Percentiles rank a stretch among this genome's conserved stretches.
Evolutionary conservation across 2,888 invertebrate species (phyloP).

Genomic region (Cantharis rufa): DNA sequence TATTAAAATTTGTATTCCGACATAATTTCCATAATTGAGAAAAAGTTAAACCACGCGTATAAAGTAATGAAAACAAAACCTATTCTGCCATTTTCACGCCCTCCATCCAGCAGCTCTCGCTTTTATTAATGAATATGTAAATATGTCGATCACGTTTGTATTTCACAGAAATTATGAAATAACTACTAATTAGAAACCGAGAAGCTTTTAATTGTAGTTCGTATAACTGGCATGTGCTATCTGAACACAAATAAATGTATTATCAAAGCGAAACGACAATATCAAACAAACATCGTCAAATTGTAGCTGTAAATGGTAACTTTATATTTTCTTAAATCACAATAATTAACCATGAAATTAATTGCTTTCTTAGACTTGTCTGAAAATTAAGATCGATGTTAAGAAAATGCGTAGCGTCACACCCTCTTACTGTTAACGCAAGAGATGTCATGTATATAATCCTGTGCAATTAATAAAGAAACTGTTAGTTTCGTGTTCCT

Average conservation of each 20-base stretch:
- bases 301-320: not conserved
- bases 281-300: not conserved
- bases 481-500: conserved; percentile 3
- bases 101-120: not conserved
- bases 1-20: not conserved
- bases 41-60: not conserved
- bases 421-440: not conserved
- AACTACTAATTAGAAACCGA: not conserved
- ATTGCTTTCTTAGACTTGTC: not conserved
- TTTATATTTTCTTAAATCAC: not conserved
- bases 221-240: not conserved
- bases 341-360: not conserved
- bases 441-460: conserved; percentile 4
- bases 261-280: not conserved
- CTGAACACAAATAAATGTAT: not conserved
- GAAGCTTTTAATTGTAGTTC: not conserved
- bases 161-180: not conserved
- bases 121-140: not conserved
- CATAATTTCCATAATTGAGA: not conserved
- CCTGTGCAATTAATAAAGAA: conserved; percentile 13
- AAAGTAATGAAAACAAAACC: not conserved
- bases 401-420: not conserved
- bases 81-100: not conserved
- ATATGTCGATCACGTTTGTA: not conserved
- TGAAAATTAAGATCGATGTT: not conserved